Evolutionary conservation across 2,888 invertebrate genomes (phyloP).

Genomic region (Hyposoter didymator): DNA sequence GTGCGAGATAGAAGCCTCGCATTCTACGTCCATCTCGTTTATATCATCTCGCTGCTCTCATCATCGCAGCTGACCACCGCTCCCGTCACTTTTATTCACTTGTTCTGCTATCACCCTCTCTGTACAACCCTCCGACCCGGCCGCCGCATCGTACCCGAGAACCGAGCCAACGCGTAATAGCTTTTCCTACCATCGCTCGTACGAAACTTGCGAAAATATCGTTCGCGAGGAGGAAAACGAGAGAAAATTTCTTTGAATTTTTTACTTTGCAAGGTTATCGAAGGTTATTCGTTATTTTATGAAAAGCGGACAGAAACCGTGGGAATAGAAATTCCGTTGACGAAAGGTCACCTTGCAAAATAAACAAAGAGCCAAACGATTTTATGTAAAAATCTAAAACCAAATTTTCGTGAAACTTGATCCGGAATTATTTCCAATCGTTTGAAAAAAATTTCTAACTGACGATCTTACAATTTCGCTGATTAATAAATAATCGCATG

Average conservation of each 20-base stretch:
- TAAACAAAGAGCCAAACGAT: background rate
- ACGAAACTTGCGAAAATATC: background rate
- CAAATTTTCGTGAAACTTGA: background rate
- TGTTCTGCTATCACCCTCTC: background rate
- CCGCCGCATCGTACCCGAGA: constrained; percentile 2
- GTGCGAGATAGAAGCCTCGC: constrained; percentile 43
- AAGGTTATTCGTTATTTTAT: background rate
- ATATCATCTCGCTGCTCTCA: constrained; percentile 30
- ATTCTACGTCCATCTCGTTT: background rate
- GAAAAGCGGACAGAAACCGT: background rate
- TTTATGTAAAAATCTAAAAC: background rate
- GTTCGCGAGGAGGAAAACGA: background rate
- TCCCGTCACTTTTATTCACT: background rate
- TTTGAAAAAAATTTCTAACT: background rate
- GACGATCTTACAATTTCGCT: background rate
- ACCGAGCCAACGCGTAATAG: background rate
- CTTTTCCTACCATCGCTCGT: background rate
- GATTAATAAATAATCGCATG: background rate
- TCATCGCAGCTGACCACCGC: constrained; percentile 33
- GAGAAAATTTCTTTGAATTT: background rate
- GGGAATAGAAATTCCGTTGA: background rate
- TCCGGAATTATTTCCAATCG: background rate
- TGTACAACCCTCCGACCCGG: constrained; percentile 5
- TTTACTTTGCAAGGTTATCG: background rate
- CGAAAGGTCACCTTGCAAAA: background rate